A percentile compares a stretch with the other conserved stretches of the same genome.
Evolutionary conservation across 2,888 invertebrate species (phyloP).

Genomic region (Busseola fusca): DNA sequence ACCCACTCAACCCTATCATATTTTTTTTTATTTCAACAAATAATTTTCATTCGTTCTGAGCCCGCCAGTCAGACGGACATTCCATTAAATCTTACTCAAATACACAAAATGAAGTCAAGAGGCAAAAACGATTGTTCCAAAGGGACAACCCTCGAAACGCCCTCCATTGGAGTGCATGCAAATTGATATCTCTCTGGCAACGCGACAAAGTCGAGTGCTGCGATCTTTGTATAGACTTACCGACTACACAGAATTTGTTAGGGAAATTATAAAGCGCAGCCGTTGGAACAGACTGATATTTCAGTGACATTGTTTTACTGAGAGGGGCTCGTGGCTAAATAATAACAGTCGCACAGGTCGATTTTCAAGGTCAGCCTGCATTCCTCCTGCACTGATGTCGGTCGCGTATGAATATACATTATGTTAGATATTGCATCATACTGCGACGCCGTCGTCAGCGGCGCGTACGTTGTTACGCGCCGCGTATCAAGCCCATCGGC

Average conservation of each 20-base stretch:
- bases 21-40: conserved; percentile 15
- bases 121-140: conserved; percentile 81
- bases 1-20: not conserved
- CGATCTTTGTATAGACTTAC: conserved; percentile 49
- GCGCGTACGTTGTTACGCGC: too few relatives aligned
- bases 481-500: too few relatives aligned
- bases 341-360: not conserved
- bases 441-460: too few relatives aligned
- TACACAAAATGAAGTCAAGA: conserved; percentile 69
- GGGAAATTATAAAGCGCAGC: conserved; percentile 57
- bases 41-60: conserved; percentile 26
- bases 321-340: not conserved
- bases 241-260: conserved; percentile 50
- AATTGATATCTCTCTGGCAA: conserved; percentile 82
- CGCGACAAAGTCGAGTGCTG: conserved; percentile 73
- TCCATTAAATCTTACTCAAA: conserved; percentile 59
- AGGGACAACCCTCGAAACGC: conserved; percentile 79
- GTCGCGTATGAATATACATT: too few relatives aligned
- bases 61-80: conserved; percentile 38
- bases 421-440: too few relatives aligned
- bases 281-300: conserved; percentile 17
- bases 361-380: too few relatives aligned
- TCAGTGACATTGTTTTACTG: conserved; percentile 15
- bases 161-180: conserved; percentile 80
- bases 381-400: too few relatives aligned